Evolutionary conservation across 2,113 vertebrate genomes (phyloP).

Genomic region (Oxyruncus cristatus): DNA sequence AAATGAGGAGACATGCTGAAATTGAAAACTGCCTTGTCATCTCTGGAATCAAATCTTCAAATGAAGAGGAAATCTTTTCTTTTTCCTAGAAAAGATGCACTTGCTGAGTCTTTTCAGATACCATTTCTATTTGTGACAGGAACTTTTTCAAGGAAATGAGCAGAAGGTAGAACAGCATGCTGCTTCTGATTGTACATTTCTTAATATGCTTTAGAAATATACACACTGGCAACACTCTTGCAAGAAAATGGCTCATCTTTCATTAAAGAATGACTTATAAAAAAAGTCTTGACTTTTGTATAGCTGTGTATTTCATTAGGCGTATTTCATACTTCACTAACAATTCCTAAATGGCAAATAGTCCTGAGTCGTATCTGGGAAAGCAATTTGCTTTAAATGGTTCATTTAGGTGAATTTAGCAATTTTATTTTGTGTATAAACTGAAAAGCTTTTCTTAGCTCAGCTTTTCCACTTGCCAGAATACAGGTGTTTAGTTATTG

Average conservation of each 20-base stretch:
- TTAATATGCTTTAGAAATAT: slow-evolving; percentile 44
- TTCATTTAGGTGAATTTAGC: slow-evolving; percentile 43
- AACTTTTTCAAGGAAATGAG: slow-evolving; percentile 36
- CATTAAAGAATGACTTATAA: not conserved
- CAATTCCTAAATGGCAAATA: not conserved
- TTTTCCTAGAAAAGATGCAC: slow-evolving; percentile 9
- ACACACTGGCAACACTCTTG: not conserved
- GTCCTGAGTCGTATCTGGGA: not conserved
- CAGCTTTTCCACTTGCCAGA: not conserved
- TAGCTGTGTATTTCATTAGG: slow-evolving; percentile 15
- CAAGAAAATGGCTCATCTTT: slow-evolving; percentile 27
- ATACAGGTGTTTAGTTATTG: not conserved
- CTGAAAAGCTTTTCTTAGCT: slow-evolving; percentile 10
- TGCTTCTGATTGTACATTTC: slow-evolving; percentile 42
- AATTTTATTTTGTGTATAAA: slow-evolving; percentile 7
- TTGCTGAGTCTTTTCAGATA: slow-evolving; percentile 6
- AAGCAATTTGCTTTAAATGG: slow-evolving; percentile 34
- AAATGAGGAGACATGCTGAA: not conserved
- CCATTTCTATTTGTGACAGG: slow-evolving; percentile 29
- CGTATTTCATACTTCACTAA: not conserved
- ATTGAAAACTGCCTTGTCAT: slow-evolving; percentile 39
- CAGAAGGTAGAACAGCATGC: slow-evolving; percentile 39
- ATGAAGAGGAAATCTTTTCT: slow-evolving; percentile 19
- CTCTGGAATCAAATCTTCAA: slow-evolving; percentile 17
- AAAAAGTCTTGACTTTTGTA: not conserved